Evolutionary conservation across 2,113 vertebrate genomes (phyloP).

Genomic region (Rynchops niger): DNA sequence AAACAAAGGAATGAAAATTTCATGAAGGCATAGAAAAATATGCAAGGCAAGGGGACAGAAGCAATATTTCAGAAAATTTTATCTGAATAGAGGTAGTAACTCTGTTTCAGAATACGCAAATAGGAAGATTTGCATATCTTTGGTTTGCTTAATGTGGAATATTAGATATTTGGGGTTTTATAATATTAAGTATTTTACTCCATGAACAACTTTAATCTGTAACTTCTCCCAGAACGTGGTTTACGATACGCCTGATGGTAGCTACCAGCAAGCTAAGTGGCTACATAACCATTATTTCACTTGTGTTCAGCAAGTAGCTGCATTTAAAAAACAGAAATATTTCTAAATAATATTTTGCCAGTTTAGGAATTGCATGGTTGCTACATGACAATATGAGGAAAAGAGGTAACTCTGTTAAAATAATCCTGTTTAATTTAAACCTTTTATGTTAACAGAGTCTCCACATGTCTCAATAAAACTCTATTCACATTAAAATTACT

Average conservation of each 20-base stretch:
- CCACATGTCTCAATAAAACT: neutral
- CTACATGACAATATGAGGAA: neutral
- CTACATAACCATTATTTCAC: neutral
- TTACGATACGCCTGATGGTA: neutral
- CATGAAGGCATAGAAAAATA: neutral
- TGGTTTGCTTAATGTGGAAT: neutral
- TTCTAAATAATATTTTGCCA: neutral
- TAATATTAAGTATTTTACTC: neutral
- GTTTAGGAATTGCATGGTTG: neutral
- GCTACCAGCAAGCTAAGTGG: neutral
- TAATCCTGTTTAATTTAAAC: neutral
- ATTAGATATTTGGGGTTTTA: neutral
- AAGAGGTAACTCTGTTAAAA: neutral
- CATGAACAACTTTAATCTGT: neutral
- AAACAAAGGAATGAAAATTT: neutral
- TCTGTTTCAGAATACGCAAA: neutral
- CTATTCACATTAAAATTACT: neutral
- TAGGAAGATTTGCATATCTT: fast-evolving
- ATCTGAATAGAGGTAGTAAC: neutral
- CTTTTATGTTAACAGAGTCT: neutral
- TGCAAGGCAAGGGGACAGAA: neutral
- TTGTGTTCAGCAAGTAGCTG: neutral
- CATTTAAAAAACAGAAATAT: neutral
- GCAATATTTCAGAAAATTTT: neutral
- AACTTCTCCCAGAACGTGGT: neutral